Conservation (phyloP, 2,797 vertebrate genomes). For the Dendrocincla fuliginosa region DNA sequence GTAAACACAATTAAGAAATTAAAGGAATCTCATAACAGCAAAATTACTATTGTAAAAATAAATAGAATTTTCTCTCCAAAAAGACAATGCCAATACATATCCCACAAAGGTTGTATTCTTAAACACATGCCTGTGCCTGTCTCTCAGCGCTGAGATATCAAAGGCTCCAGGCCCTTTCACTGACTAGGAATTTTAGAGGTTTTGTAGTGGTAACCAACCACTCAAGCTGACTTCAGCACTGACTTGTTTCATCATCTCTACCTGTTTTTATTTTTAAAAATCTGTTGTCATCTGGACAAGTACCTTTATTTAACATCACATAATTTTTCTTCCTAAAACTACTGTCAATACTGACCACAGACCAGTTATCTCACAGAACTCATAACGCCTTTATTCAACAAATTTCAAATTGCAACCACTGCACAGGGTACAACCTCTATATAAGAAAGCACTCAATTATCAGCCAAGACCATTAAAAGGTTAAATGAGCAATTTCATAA, state of each 20-base stretch:
- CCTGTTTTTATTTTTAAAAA: background rate
- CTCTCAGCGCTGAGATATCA: background rate
- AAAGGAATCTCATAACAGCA: background rate
- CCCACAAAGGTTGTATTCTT: too few species aligned
- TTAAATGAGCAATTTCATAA: background rate
- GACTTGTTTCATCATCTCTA: background rate
- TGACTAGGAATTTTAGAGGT: background rate
- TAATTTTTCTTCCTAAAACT: background rate
- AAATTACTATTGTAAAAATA: background rate
- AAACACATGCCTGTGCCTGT: background rate
- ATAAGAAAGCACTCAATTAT: background rate
- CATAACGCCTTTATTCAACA: rapidly evolving
- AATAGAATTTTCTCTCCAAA: background rate
- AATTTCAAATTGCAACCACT: background rate
- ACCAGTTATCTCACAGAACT: background rate
- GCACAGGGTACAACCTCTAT: background rate
- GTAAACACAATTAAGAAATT: background rate
- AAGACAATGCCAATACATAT: rapidly evolving
- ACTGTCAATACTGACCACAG: background rate
- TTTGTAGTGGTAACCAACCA: background rate
- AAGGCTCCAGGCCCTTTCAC: background rate
- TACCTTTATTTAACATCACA: background rate
- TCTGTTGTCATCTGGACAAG: background rate
- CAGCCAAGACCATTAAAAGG: background rate
- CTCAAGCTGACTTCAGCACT: background rate